These are phyloP conservation scores for Lasiommata megera DNA, from an alignment of 2,888 invertebrate genomes.

Conservation along the genomic window DNA sequence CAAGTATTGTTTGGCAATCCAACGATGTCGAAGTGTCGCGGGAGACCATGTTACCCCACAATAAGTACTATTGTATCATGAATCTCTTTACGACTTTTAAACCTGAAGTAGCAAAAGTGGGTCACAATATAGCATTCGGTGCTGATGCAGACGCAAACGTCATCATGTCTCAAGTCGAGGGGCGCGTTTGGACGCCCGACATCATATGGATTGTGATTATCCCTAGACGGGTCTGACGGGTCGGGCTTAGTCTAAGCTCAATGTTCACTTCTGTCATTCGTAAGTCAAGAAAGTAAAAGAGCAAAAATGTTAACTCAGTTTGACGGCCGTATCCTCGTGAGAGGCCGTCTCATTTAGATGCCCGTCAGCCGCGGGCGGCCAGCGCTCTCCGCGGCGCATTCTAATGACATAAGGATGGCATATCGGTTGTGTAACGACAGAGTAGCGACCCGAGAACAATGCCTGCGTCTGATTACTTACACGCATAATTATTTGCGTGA, in stretches of 20 bases:
- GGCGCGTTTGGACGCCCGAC: no score
- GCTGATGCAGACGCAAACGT: no score
- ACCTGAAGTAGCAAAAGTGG: no score
- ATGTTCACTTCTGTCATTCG: background rate
- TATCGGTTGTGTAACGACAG: constrained; percentile 22
- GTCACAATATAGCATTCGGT: no score
- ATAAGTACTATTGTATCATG: no score
- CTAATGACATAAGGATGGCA: constrained; percentile 20
- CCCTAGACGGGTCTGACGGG: no score
- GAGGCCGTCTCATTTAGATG: constrained; percentile 19
- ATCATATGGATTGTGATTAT: no score
- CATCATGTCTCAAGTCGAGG: no score
- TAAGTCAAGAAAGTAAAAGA: background rate
- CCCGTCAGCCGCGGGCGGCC: constrained; percentile 22
- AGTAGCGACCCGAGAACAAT: constrained; percentile 16
- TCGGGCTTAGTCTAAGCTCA: background rate
- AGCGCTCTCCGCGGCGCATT: constrained; percentile 13
- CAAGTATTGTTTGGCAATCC: no score
- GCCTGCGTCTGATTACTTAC: constrained; percentile 9
- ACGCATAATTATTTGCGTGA: constrained; percentile 10
- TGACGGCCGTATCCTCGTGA: background rate
- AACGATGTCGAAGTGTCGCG: no score
- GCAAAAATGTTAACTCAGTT: background rate
- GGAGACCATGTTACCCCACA: no score
- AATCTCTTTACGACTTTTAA: no score